These are phyloP conservation scores for Lepidurus arcticus DNA, from an alignment of 1,140 invertebrate genomes.

Conservation along the genomic window DNA sequence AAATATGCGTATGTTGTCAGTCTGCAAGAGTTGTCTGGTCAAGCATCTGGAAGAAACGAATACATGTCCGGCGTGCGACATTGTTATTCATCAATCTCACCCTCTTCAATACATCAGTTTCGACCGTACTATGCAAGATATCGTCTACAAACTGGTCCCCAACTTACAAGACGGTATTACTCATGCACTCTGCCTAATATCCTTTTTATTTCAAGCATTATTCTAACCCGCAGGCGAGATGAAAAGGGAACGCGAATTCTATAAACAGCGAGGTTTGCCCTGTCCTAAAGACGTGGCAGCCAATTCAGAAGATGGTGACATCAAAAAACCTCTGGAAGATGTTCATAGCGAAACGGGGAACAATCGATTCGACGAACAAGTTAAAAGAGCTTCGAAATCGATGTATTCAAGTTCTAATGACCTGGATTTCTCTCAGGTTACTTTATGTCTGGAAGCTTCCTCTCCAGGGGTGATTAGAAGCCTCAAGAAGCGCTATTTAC, in stretches of 20 bases:
- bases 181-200: not conserved
- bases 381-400: slow-evolving; percentile 39
- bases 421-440: slow-evolving; percentile 55
- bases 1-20: slow-evolving; percentile 51
- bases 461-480: slow-evolving; percentile 27
- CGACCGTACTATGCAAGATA: slow-evolving; percentile 97
- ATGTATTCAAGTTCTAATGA: not conserved
- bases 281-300: slow-evolving; percentile 78
- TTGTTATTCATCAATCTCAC: slow-evolving; percentile 95
- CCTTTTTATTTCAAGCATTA: not conserved
- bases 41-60: slow-evolving; percentile 96
- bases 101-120: slow-evolving; percentile 94
- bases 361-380: slow-evolving; percentile 92
- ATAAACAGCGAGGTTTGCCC: slow-evolving; percentile 69
- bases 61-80: slow-evolving; percentile 92
- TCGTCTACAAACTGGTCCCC: slow-evolving; percentile 94
- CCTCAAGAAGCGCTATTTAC: slow-evolving; percentile 83
- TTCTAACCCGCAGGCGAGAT: slow-evolving; percentile 63
- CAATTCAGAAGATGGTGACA: slow-evolving; percentile 56
- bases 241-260: slow-evolving; percentile 79
- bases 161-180: slow-evolving; percentile 76
- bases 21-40: slow-evolving; percentile 96
- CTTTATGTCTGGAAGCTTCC: slow-evolving; percentile 68
- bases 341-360: slow-evolving; percentile 69
- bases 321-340: slow-evolving; percentile 57